These are phyloP conservation scores for Hyla sarda DNA, from an alignment of 2,113 vertebrate species.

Conservation along the genomic window DNA sequence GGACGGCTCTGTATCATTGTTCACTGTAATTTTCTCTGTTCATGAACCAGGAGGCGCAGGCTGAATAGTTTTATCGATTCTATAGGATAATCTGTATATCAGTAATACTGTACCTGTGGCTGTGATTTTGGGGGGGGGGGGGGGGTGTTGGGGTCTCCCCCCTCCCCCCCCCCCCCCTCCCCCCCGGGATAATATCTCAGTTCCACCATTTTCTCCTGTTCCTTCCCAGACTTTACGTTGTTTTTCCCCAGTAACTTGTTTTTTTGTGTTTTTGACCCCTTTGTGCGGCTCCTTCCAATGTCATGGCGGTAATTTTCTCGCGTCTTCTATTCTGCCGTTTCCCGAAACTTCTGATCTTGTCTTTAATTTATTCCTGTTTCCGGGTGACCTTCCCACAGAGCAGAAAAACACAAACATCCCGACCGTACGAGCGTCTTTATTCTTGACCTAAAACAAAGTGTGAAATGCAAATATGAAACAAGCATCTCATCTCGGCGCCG, in stretches of 20 bases:
- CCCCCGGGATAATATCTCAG: not conserved
- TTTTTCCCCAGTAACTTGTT: not conserved
- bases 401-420: conserved; percentile 27
- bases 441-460: conserved; percentile 47
- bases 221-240: not conserved
- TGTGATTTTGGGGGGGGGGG: too few relatives aligned
- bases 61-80: too few relatives aligned
- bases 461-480: conserved; percentile 40
- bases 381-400: conserved; percentile 29
- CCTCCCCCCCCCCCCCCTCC: too few relatives aligned
- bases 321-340: not conserved
- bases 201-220: not conserved
- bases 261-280: not conserved
- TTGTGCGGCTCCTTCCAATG: not conserved
- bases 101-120: too few relatives aligned
- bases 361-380: conserved; percentile 42
- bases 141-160: too few relatives aligned
- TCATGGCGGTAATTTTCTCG: conserved; percentile 9
- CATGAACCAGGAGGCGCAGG: too few relatives aligned
- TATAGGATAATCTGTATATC: too few relatives aligned
- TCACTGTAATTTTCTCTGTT: too few relatives aligned
- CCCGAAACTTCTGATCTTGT: conserved; percentile 11
- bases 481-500: conserved; percentile 20
- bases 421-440: conserved; percentile 16
- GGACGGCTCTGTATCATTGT: too few relatives aligned